These are phyloP conservation scores for Eupeodes latifasciatus DNA, from an alignment of 2,888 invertebrate genomes.

Conservation along the genomic window DNA sequence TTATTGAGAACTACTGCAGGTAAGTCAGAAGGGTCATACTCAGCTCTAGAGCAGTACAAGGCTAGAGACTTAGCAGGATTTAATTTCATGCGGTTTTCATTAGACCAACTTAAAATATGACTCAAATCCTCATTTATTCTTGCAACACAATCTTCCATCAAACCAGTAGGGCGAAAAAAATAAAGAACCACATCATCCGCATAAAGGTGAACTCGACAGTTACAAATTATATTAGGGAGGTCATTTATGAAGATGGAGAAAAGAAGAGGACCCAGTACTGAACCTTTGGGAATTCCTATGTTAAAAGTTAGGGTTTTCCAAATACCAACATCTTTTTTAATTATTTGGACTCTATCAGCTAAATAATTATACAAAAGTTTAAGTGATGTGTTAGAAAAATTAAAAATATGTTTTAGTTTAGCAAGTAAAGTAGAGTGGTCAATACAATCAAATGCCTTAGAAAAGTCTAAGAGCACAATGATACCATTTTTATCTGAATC, in stretches of 20 bases:
- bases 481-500: background rate
- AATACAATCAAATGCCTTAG: too few species aligned
- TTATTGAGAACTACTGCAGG: background rate
- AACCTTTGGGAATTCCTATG: background rate
- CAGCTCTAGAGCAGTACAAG: background rate
- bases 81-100: background rate
- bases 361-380: background rate
- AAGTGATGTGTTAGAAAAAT: background rate
- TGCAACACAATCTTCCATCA: background rate
- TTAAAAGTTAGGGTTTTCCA: background rate
- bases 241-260: background rate
- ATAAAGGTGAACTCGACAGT: slow-evolving; percentile 2
- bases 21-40: background rate
- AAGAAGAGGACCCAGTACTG: background rate
- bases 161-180: background rate
- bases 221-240: background rate
- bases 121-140: slow-evolving; percentile 1
- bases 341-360: background rate
- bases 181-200: slow-evolving; percentile 5
- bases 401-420: background rate
- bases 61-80: background rate
- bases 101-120: background rate
- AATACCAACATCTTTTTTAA: background rate
- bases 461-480: background rate
- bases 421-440: too few species aligned